These are phyloP conservation scores for Pogonus chalceus DNA, from an alignment of 1,140 invertebrate genomes.

Conservation along the genomic window DNA sequence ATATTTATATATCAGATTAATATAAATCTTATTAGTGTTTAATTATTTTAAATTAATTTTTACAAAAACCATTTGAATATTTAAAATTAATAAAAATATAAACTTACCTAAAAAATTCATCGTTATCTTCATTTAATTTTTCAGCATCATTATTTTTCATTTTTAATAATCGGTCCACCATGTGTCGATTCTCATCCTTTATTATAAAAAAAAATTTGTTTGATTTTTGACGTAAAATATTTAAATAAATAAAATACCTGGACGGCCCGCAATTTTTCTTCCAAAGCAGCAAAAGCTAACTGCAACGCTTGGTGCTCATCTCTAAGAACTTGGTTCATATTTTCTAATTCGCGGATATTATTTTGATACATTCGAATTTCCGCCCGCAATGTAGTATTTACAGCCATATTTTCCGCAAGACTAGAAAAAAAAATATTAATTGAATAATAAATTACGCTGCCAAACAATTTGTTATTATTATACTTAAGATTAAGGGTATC, in stretches of 20 bases:
- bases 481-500: conserved; percentile 65
- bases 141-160: conserved; percentile 91
- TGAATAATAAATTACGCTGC: conserved; percentile 14
- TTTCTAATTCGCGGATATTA: conserved; percentile 61
- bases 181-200: conserved; percentile 80
- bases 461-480: conserved; percentile 21
- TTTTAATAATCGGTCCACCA: conserved; percentile 79
- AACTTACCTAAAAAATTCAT: conserved; percentile 75
- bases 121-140: conserved; percentile 89
- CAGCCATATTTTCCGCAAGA: conserved; percentile 57
- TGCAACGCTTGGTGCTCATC: conserved; percentile 94
- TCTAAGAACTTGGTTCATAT: conserved; percentile 74
- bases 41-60: conserved; percentile 9
- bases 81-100: conserved; percentile 18
- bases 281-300: conserved; percentile 76
- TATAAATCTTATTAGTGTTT: conserved; percentile 10
- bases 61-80: background rate
- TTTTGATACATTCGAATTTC: conserved; percentile 55
- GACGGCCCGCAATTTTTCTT: conserved; percentile 77
- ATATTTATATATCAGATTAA: conserved; percentile 8
- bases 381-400: conserved; percentile 51
- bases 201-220: conserved; percentile 21
- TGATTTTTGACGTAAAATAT: background rate
- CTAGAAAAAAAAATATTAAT: conserved; percentile 40
- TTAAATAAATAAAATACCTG: conserved; percentile 47